phyloP scores from a whole-genome alignment of 1,140 invertebrate genomes.

The Araneus ventricosus region DNA sequence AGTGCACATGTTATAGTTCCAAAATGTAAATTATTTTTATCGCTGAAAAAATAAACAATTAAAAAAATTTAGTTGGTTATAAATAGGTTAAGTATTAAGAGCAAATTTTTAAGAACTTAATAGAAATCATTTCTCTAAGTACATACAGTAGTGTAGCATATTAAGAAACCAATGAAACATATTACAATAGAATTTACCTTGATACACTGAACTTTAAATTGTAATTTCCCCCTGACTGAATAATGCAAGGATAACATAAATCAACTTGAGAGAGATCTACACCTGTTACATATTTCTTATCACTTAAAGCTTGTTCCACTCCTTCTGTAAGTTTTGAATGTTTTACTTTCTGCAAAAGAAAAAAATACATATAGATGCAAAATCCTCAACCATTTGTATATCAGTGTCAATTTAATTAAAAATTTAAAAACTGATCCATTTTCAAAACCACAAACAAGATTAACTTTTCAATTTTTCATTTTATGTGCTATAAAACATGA shows the following conservation, averaged over 20 bases:
- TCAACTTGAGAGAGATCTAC: slow-evolving; percentile 94
- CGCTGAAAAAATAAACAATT: slow-evolving; percentile 83
- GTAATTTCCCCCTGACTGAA: slow-evolving; percentile 98
- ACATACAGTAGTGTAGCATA: no score
- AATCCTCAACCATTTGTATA: neutral
- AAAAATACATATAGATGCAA: neutral
- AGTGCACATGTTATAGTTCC: slow-evolving; percentile 97
- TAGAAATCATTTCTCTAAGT: no score
- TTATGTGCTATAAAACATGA: no score
- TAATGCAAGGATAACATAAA: slow-evolving; percentile 98
- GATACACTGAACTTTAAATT: slow-evolving; percentile 96
- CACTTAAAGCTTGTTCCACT: slow-evolving; percentile 92
- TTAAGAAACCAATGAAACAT: no score
- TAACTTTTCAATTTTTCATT: no score
- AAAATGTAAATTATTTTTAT: slow-evolving; percentile 97
- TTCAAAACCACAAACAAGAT: no score
- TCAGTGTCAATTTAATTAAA: neutral
- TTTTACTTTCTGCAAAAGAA: slow-evolving; percentile 87
- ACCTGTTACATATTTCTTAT: slow-evolving; percentile 95
- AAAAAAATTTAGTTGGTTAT: no score
- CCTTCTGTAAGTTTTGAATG: slow-evolving; percentile 97
- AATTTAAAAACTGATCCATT: no score
- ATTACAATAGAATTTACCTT: slow-evolving; percentile 79
- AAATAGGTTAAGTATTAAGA: no score
- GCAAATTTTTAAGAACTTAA: no score